Base-by-base conservation (phyloP, 2,888 invertebrate species). In the Pyrrhosoma nymphula region DNA sequence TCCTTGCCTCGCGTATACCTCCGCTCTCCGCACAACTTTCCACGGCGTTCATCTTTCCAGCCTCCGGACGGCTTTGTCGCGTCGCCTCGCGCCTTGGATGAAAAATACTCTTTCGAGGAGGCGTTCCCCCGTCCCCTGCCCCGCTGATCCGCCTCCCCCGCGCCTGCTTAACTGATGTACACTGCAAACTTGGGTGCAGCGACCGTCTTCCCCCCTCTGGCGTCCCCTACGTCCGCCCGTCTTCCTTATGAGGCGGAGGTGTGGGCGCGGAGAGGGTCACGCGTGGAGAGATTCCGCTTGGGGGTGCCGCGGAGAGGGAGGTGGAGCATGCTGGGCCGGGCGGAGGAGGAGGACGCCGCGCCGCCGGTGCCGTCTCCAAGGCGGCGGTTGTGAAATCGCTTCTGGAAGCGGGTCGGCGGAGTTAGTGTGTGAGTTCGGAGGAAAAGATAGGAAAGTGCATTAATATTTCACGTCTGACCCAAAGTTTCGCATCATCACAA, bases 401-500 rank as follows among this genome's bases (percentile, higher is more conserved):
- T 69, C n/a, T n/a, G 69, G 69, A n/a, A 69, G n/a, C 10, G 26
- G 47, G 8, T 47, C 47, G 47, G 47, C 47, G 47, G n/a, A 47
- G 47, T 69, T 0, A n/a, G 23, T n/a, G 23, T n/a, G 88, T 39
- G 88, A 16, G 35, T 39, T 20, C n/a, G 18, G 63, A 91, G 60
- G 63, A 20, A 63, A 39, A 63, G 35, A 26, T 63, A 63, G 91
- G 60, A 91, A 91, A 91, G 91, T 91, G 91, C 91, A 63, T 91
- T 91, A 91, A 91, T 91, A 91, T 91, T 91, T 91, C 63, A 91
- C 91, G 91, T 91, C 91, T 39, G 63, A 63, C 91, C 91, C 91
- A 63, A 91, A 91, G 91, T 91, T 91, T 91, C 91, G 91, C 35
- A 91, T 91, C 91, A 63, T 91, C 91, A 63, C 91, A 91, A 91